Evolutionary conservation across 2,797 vertebrate genomes (phyloP).

Genomic region (Serranus cabrilla): DNA sequence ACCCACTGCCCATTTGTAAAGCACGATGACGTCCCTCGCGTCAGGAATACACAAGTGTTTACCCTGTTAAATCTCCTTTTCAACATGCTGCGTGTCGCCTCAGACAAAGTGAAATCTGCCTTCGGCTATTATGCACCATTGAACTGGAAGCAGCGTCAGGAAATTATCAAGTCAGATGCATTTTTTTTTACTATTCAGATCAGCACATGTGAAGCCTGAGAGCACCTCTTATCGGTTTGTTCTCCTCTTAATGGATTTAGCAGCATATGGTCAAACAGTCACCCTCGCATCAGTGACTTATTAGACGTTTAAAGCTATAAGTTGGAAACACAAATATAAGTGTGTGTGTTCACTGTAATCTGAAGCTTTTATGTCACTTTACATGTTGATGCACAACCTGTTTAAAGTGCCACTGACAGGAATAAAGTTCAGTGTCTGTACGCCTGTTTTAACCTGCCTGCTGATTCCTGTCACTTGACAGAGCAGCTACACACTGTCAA

Average conservation of each 20-base stretch:
- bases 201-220: constrained; percentile 6
- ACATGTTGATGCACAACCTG: background rate
- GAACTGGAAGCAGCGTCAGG: constrained; percentile 27
- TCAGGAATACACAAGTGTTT: background rate
- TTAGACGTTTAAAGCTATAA: background rate
- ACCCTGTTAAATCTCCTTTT: background rate
- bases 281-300: background rate
- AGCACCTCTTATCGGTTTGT: background rate
- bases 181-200: constrained; percentile 43
- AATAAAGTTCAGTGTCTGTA: constrained; percentile 16
- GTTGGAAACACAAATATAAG: constrained; percentile 7
- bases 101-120: constrained; percentile 1
- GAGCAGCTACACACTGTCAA: constrained; percentile 44
- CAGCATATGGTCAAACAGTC: background rate
- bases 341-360: background rate
- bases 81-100: background rate
- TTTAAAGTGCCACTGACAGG: constrained; percentile 6
- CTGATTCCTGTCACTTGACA: constrained; percentile 23
- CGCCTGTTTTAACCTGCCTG: constrained; percentile 37
- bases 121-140: background rate
- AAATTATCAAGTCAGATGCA: constrained; percentile 28
- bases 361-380: too few relatives aligned
- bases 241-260: background rate
- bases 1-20: background rate
- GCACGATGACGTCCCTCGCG: background rate